Percentiles rank a stretch among this genome's conserved stretches.
Conservation (phyloP, 2,113 vertebrate species). For the Grammomys surdaster region DNA sequence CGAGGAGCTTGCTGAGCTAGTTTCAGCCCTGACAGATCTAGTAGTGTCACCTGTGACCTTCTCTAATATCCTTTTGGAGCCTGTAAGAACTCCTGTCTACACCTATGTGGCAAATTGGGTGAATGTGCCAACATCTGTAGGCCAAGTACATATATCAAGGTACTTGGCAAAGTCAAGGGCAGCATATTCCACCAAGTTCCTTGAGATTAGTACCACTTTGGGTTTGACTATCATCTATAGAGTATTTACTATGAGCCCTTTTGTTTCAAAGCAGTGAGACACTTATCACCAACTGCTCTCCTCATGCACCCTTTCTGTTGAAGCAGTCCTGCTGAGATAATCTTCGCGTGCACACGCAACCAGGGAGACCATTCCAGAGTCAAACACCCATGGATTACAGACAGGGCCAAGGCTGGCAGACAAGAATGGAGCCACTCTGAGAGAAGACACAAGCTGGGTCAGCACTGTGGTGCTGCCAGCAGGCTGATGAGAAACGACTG, state of each 20-base stretch:
- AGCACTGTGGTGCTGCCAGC: not conserved
- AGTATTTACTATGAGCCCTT: slow-evolving; percentile 29
- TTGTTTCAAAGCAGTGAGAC: slow-evolving; percentile 62
- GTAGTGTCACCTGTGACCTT: not conserved
- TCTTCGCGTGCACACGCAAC: not conserved
- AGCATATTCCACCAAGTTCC: not conserved
- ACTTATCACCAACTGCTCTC: slow-evolving; percentile 29
- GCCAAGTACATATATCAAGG: not conserved
- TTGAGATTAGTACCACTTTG: not conserved
- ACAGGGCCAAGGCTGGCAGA: too few species aligned
- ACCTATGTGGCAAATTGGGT: not conserved
- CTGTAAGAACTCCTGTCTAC: too few species aligned
- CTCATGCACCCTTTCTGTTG: not conserved
- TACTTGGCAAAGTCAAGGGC: not conserved
- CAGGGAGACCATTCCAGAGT: not conserved
- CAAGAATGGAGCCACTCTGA: too few species aligned
- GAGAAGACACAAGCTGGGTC: not conserved
- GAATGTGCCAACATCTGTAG: fast-evolving
- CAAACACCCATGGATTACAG: not conserved
- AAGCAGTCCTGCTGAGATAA: not conserved
- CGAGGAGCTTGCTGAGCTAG: not conserved
- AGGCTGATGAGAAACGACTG: not conserved
- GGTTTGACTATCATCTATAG: slow-evolving; percentile 34
- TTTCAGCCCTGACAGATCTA: not conserved
- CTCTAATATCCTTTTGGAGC: too few species aligned